These are phyloP conservation scores for Micrastur ruficollis DNA, from an alignment of 2,797 vertebrate species.

Conservation along the genomic window DNA sequence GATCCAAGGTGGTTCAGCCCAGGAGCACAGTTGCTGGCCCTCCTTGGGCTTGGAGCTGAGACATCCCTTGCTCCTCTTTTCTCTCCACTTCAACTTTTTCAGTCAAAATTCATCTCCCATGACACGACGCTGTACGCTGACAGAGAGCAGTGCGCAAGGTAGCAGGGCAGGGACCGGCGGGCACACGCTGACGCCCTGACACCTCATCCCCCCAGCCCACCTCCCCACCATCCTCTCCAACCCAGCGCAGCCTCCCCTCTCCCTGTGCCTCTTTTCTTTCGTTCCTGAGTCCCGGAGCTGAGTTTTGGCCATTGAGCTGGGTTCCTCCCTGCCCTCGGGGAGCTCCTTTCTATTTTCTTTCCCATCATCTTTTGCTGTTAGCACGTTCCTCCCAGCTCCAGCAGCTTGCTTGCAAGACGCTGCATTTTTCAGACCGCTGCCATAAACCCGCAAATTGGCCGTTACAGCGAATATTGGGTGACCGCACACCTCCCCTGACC, in stretches of 20 bases:
- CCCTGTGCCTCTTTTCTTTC: not conserved
- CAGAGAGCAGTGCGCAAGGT: not conserved
- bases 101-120: not conserved
- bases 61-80: not conserved
- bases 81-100: not conserved
- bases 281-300: not conserved
- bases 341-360: not conserved
- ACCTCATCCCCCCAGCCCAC: not conserved
- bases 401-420: accelerated
- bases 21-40: not conserved
- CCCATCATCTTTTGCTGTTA: not conserved
- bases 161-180: not conserved
- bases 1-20: not conserved
- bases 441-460: not conserved
- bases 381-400: not conserved
- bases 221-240: not conserved
- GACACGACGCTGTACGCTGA: accelerated
- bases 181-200: too few relatives aligned
- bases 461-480: accelerated
- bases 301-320: not conserved
- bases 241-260: not conserved
- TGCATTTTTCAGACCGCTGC: not conserved
- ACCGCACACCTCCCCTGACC: not conserved
- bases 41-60: not conserved
- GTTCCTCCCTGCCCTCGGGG: not conserved